Base-by-base conservation (phyloP, 2,113 vertebrate species). In the Cryptoleucopteryx plumbea region DNA sequence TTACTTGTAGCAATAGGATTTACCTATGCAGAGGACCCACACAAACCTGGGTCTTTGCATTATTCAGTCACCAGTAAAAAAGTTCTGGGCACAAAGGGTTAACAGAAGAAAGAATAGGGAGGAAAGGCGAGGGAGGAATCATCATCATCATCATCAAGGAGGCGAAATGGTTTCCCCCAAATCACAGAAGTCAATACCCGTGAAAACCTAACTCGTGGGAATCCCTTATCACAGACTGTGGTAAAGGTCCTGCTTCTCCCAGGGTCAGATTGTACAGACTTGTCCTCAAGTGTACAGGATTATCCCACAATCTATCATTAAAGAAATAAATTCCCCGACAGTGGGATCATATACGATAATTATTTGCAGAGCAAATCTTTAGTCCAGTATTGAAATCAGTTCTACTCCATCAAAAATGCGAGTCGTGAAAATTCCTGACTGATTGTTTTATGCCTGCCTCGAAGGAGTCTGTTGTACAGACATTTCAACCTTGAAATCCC, bases 401-500 rank as follows among this genome's bases (percentile, higher is more conserved):
- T 91, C 65, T 58, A n/a, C 22, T 68, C 25, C 36, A 45, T 90
- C 77, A 87, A 56, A 94, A 95, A 59, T 11, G 75, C 1, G 1
- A 73, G 31, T 59, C 78, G 40, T 14, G 25, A 75, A 95, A 94
- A 74, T 78, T 96, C 82, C 74, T 87, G 73, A 68, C 82, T 88
- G 94, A 75, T 55, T 79, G 48, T 52, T 93, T 89, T 61, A 38
- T 66, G 34, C 36, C 66, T 70, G 81, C 38, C 89, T 93, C 10
- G 1, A 42, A 92, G 80, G 77, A 88, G 13, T 17, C 73, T 86
- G 36, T 40, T 82, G 26, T 36, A 31, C 40, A 70, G 84, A 52
- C 3, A 1, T 86, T 94, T 87, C 89, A 91, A 96, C 86, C 86
- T 94, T 87, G 89, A 92, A 95, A 87, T 85, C 48, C 66, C 86